Base-by-base conservation (phyloP, 2,113 vertebrate species). In the Setophaga coronata region DNA sequence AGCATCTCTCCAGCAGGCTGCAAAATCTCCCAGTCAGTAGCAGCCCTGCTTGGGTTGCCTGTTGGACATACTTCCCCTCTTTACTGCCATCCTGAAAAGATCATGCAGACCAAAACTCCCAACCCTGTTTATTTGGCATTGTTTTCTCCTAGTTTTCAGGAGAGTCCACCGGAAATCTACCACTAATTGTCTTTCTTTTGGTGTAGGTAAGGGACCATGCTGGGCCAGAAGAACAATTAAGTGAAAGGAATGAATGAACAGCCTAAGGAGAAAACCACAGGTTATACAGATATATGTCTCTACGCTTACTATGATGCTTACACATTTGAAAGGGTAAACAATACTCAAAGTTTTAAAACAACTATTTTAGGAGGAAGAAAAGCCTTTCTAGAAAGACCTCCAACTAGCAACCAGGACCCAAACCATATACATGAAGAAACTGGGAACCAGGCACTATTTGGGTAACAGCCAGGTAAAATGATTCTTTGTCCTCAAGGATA, bases 401-500 rank as follows among this genome's bases (percentile, higher is more conserved):
- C 36, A 76, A 18, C 9, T 18, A 64, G 9, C 40, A 60, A 38
- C 23, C 19, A 91, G 42, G 24, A n/a, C 25, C 33, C 58, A 72
- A 86, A n/a, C 2, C 8, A 45, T 6, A 77, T 8, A 12, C 5
- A 42, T 29, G 26, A 90, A 95, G 76, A 76, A 76, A 48, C 9
- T 87, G 42, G 38, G 42, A 87, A 21, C 7, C 20, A 25, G 64
- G 34, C n/a, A 60, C 14, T 92, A 10, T 82, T 76, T 87, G 42
- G 13, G 45, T 90, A 94, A 28, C 57, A 94, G 64, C 74, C 67
- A 88, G 94, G 80, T 34, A 77, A 91, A 90, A 93, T 82, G 89
- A 89, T 91, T 47, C 81, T 95, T 93, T 93, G 54, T 92, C 88
- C 51, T 77, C 45, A 92, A 93, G 89, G 87, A 93, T 85, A 86